Conservation (phyloP, 2,113 vertebrate species). For the Notechis scutatus region DNA sequence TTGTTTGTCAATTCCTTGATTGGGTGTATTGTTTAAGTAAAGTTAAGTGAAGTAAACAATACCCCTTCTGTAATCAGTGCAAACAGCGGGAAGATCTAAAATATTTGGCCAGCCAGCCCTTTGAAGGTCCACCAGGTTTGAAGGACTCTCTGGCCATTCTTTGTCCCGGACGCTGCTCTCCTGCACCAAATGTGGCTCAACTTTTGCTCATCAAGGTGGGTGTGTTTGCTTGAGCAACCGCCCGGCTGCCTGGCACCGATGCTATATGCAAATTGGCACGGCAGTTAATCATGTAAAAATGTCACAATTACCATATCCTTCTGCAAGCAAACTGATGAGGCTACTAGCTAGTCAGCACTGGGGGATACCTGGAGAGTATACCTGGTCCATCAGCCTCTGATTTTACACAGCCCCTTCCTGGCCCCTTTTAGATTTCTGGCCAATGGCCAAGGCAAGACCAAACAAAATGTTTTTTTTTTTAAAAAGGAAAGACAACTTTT, state of each 20-base stretch:
- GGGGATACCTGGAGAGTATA: neutral
- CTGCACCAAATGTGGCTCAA: too few species aligned
- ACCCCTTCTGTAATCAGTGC: neutral
- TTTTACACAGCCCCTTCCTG: fast-evolving
- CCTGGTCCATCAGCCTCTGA: neutral
- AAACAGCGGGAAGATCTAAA: neutral
- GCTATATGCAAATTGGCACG: slow-evolving; percentile 24
- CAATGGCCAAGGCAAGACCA: neutral
- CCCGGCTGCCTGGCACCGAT: neutral
- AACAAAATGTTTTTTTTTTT: too few species aligned
- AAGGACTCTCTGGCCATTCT: neutral
- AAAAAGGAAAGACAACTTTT: neutral
- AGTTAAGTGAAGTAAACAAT: too few species aligned
- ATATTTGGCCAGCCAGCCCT: neutral
- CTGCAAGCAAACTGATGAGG: slow-evolving; percentile 18
- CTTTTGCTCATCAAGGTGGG: neutral
- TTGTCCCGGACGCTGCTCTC: neutral
- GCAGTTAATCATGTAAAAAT: slow-evolving; percentile 36
- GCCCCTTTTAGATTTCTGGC: neutral
- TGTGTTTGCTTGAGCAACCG: neutral
- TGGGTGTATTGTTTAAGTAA: too few species aligned
- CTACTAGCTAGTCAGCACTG: neutral
- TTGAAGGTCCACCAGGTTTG: neutral
- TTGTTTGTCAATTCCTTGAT: too few species aligned
- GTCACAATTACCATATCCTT: slow-evolving; percentile 34